Evolutionary conservation across 2,113 vertebrate species (phyloP).

Genomic region (Nesospiza acunhae): DNA sequence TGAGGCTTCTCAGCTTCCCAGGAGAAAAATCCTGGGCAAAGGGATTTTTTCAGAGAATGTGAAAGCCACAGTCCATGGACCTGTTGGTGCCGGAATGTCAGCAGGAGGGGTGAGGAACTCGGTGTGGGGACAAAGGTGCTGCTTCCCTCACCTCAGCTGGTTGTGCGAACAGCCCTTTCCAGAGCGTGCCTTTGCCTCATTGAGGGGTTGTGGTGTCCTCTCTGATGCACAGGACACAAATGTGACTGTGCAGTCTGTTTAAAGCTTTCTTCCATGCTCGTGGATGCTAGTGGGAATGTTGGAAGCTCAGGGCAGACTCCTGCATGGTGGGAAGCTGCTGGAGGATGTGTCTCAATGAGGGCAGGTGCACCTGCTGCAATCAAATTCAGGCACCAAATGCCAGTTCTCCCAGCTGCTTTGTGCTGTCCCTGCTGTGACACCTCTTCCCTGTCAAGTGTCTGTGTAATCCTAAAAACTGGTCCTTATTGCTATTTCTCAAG

Average conservation of each 20-base stretch:
- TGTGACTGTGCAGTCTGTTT: background rate
- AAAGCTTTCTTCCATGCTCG: background rate
- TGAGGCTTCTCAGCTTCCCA: no score
- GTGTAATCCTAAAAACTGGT: background rate
- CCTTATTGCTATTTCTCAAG: background rate
- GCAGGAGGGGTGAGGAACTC: background rate
- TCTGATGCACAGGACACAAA: background rate
- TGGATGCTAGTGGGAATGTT: background rate
- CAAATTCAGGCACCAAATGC: background rate
- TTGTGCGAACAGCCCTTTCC: background rate
- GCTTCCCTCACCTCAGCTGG: background rate
- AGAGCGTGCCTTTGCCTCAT: background rate
- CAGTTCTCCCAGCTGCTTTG: background rate
- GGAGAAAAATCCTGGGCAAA: no score
- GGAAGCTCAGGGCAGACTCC: background rate
- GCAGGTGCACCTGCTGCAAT: background rate
- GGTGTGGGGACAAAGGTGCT: fast-evolving
- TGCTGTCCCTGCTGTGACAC: background rate
- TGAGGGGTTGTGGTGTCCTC: fast-evolving
- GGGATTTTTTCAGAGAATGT: no score
- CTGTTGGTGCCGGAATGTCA: no score
- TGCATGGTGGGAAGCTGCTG: background rate
- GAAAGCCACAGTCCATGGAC: no score
- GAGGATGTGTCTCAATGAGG: background rate
- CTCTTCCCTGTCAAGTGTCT: background rate